Conservation (phyloP, 1,140 invertebrate species). For the Cotesia chilonis region DNA sequence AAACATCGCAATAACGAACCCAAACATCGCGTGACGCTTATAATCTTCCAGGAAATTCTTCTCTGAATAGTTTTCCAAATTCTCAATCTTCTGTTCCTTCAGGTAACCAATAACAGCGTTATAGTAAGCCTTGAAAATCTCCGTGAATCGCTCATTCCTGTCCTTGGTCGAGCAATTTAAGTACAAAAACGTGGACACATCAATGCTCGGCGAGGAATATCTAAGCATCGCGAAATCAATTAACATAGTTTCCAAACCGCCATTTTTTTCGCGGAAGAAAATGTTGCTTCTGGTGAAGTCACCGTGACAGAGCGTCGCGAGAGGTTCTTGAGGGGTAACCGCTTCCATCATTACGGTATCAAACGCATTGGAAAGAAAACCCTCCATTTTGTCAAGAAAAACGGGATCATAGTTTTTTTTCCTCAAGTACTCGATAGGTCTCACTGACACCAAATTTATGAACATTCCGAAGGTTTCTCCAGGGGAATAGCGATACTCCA, state of each 20-base stretch:
- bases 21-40: conserved; percentile 49
- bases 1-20: conserved; percentile 50
- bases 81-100: conserved; percentile 31
- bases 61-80: conserved; percentile 45
- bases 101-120: conserved; percentile 41
- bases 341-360: conserved; percentile 29
- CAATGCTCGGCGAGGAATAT: conserved; percentile 57
- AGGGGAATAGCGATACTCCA: conserved; percentile 26
- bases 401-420: conserved; percentile 35
- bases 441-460: not conserved
- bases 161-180: conserved; percentile 48
- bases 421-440: conserved; percentile 36
- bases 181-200: conserved; percentile 61
- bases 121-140: conserved; percentile 54
- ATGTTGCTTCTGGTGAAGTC: conserved; percentile 60
- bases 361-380: conserved; percentile 34
- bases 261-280: conserved; percentile 48
- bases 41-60: conserved; percentile 53
- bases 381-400: conserved; percentile 44
- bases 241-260: conserved; percentile 47
- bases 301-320: conserved; percentile 59
- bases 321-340: conserved; percentile 42
- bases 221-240: conserved; percentile 58
- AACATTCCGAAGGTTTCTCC: accelerated
- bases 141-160: conserved; percentile 42